phyloP scores from a whole-genome alignment of 2,888 invertebrate genomes.

The Myopa testacea region DNA sequence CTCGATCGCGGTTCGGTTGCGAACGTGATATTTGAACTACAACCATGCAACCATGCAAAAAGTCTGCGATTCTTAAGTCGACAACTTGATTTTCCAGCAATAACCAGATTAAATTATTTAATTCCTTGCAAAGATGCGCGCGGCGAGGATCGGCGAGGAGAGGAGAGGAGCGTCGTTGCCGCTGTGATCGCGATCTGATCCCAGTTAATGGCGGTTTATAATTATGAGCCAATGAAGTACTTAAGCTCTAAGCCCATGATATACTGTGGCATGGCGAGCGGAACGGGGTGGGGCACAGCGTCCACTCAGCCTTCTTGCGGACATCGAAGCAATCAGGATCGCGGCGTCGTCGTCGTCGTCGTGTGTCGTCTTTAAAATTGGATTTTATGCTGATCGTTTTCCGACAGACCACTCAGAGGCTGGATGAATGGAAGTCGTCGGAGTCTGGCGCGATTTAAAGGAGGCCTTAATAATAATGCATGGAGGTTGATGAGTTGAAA shows the following conservation, averaged over 20 bases:
- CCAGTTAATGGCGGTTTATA: slow-evolving; percentile 62
- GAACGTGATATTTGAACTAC: neutral
- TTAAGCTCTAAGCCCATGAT: slow-evolving; percentile 48
- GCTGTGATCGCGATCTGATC: slow-evolving; percentile 39
- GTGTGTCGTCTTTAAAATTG: slow-evolving; percentile 45
- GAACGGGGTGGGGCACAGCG: neutral
- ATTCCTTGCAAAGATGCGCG: slow-evolving; percentile 54
- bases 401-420: slow-evolving; percentile 9
- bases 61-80: slow-evolving; percentile 64
- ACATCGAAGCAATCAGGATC: slow-evolving; percentile 34
- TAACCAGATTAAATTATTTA: slow-evolving; percentile 69
- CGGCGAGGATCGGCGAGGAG: neutral
- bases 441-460: neutral
- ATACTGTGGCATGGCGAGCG: slow-evolving; percentile 41
- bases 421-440: neutral
- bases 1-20: slow-evolving; percentile 6
- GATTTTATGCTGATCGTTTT: slow-evolving; percentile 48
- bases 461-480: slow-evolving; percentile 55
- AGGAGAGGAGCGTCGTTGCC: neutral
- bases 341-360: neutral
- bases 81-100: slow-evolving; percentile 69
- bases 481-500: slow-evolving; percentile 25
- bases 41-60: neutral
- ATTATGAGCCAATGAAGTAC: slow-evolving; percentile 55
- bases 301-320: neutral